Evolutionary conservation across 2,888 invertebrate genomes (phyloP).

Genomic region (Eudiplozoon nipponicum): DNA sequence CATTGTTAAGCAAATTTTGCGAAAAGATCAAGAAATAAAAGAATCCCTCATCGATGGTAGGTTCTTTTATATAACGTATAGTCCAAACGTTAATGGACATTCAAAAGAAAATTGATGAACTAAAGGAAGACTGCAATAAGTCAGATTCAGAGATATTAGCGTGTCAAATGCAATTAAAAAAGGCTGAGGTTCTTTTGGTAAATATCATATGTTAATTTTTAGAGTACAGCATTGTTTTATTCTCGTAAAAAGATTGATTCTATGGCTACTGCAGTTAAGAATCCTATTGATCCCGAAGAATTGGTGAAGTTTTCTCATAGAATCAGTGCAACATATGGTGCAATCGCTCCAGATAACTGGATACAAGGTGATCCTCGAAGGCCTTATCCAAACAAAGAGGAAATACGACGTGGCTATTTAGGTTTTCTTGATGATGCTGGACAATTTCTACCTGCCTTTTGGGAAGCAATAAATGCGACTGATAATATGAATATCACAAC

Average conservation of each 20-base stretch:
- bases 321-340: constrained; percentile 17
- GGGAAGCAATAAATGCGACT: constrained; percentile 5
- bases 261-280: constrained; percentile 14
- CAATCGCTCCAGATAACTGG: constrained; percentile 18
- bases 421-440: constrained; percentile 13
- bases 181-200: constrained; percentile 5
- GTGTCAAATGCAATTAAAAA: constrained; percentile 1
- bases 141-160: constrained; percentile 3
- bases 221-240: constrained; percentile 17
- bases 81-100: constrained; percentile 1
- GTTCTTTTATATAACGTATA: too few relatives aligned
- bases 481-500: too few relatives aligned
- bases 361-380: constrained; percentile 16
- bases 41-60: too few relatives aligned
- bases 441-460: constrained; percentile 1
- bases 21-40: too few relatives aligned
- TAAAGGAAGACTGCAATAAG: background rate
- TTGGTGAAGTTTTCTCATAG: constrained; percentile 17
- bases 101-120: constrained; percentile 8
- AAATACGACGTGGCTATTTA: constrained; percentile 17
- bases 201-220: background rate
- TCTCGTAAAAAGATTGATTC: constrained; percentile 16
- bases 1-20: too few relatives aligned
- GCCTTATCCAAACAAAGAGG: constrained; percentile 17
- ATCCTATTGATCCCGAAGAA: constrained; percentile 17